Conservation (phyloP, 2,797 vertebrate species). For the Nothura maculosa region DNA sequence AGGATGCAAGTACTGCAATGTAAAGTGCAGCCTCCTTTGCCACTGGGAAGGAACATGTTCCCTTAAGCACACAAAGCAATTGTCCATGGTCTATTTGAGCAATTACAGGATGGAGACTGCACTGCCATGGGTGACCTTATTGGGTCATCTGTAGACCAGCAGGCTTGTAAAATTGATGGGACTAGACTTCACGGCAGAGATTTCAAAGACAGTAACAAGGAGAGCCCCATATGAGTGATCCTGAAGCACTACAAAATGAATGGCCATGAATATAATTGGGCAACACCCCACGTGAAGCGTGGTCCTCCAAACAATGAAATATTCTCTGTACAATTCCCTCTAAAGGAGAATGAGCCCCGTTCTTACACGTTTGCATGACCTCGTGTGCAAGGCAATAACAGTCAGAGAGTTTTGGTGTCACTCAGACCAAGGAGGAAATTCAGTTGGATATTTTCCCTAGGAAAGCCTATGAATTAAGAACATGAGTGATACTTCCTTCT, state of each 20-base stretch:
- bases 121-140: slow-evolving; percentile 47
- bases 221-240: slow-evolving; percentile 51
- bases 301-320: not conserved
- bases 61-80: not conserved
- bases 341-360: not conserved
- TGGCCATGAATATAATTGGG: slow-evolving; percentile 41
- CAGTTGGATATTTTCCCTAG: not conserved
- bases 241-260: slow-evolving; percentile 36
- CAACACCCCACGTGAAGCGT: not conserved
- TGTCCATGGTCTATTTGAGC: not conserved
- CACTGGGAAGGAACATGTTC: not conserved
- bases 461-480: not conserved
- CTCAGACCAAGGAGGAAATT: not conserved
- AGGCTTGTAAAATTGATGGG: slow-evolving; percentile 67
- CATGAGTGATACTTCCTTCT: not conserved
- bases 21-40: not conserved
- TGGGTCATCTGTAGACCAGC: slow-evolving; percentile 54
- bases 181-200: slow-evolving; percentile 22
- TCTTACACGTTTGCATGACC: not conserved
- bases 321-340: not conserved
- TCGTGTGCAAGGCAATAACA: not conserved
- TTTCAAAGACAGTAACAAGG: slow-evolving; percentile 66
- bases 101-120: slow-evolving; percentile 13
- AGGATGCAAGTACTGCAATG: not conserved
- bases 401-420: not conserved